Base-by-base conservation (phyloP, 2,888 invertebrate genomes). In the Rhabditoides inermis region DNA sequence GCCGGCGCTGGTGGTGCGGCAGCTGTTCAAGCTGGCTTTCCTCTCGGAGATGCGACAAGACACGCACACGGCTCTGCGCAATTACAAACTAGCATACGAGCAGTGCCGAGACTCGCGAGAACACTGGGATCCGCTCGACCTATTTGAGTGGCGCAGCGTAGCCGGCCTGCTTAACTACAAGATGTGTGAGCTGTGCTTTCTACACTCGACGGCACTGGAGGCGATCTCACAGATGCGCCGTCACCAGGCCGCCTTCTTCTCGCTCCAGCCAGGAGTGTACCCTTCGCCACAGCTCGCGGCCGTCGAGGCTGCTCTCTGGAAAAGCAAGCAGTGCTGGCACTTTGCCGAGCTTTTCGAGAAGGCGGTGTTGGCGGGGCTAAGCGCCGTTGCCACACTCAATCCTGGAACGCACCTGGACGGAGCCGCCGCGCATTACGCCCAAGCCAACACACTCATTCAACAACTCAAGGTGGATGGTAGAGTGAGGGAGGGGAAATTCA, bases 291-390 rank as follows among this genome's bases (percentile, higher is more conserved):
- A 89, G 88, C 71, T 81, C 91, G 52, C 81, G 85, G 18, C 94
- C 49, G 77, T 95, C 81, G 95, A 98, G 45, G 52, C 60, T 23
- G 53, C 56, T 1, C 55, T 65, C 36, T 73, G 73, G 73, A 71
- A 72, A 46, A 65, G 70, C 10, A 66, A 70, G 49, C 71, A 72
- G 58, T 80, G 79, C 64, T 78, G 78, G 61, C 68, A 80, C 55
- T 95, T 95, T 82, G 95, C 89, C 37, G 91, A 92, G 75, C 82
- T 94, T 56, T 95, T 98, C 82, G 90, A 91, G 79, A 89, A 90
- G 78, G 92, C 94, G 18, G 90, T 94, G 27, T 85, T 87, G 68
- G 84, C 86, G 65, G 92, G 92, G 3, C 82, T 94, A 57, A 88
- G 90, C 1, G 90, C 92, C 2, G 85, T 91, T 53, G 91, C 92